A percentile compares a stretch with the other conserved stretches of the same genome.
These are phyloP conservation scores for Temnothorax longispinosus DNA, from an alignment of 1,140 invertebrate species.

Conservation along the genomic window DNA sequence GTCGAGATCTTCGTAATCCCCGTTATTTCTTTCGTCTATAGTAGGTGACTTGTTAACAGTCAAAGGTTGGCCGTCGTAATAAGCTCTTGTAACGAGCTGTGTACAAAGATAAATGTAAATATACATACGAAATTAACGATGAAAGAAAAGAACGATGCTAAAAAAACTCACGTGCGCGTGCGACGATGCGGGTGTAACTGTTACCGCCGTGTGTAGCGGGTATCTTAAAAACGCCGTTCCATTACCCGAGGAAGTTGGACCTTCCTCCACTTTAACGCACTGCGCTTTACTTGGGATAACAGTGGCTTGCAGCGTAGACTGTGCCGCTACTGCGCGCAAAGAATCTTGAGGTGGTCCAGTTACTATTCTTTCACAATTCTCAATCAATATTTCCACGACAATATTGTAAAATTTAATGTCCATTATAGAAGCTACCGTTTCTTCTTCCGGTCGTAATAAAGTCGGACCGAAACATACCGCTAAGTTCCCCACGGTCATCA, in stretches of 20 bases:
- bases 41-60: slow-evolving; percentile 75
- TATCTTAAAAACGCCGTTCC: slow-evolving; percentile 77
- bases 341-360: slow-evolving; percentile 84
- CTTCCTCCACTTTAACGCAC: slow-evolving; percentile 69
- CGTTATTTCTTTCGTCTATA: slow-evolving; percentile 79
- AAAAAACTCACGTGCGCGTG: slow-evolving; percentile 74
- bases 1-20: slow-evolving; percentile 80
- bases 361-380: slow-evolving; percentile 94
- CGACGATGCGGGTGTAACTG: slow-evolving; percentile 68
- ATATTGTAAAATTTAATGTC: slow-evolving; percentile 99
- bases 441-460: slow-evolving; percentile 96
- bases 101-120: slow-evolving; percentile 34
- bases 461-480: slow-evolving; percentile 99
- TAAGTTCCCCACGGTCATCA: slow-evolving; percentile 98
- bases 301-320: slow-evolving; percentile 63
- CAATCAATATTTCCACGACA: slow-evolving; percentile 98
- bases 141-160: neutral
- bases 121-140: neutral
- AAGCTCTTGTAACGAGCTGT: slow-evolving; percentile 86
- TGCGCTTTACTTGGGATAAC: slow-evolving; percentile 62
- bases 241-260: slow-evolving; percentile 78
- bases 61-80: slow-evolving; percentile 84
- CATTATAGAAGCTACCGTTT: slow-evolving; percentile 98
- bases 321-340: slow-evolving; percentile 68
- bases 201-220: slow-evolving; percentile 70